Evolutionary conservation across 2,797 vertebrate species (phyloP).

Genomic region (Cyprinodon diabolis): DNA sequence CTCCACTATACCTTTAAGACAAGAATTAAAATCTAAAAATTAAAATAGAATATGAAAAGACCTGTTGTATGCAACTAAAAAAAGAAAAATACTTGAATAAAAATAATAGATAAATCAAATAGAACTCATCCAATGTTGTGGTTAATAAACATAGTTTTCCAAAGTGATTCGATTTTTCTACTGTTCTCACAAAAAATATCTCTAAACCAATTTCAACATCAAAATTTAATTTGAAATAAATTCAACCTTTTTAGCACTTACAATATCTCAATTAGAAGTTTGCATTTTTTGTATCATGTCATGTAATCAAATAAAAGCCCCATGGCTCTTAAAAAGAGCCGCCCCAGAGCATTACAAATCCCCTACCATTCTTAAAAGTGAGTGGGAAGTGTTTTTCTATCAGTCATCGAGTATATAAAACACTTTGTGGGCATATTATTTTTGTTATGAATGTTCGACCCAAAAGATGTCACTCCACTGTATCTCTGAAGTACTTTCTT

Average conservation of each 20-base stretch:
- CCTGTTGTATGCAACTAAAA: neutral
- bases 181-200: no score
- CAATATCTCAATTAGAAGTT: neutral
- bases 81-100: no score
- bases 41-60: neutral
- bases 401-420: neutral
- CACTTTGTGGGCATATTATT: neutral
- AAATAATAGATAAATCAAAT: no score
- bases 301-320: neutral
- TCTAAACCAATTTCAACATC: no score
- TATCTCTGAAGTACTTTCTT: neutral
- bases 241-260: no score
- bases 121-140: no score
- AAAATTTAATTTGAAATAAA: no score
- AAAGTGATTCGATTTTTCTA: no score
- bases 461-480: neutral
- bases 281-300: neutral
- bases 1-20: no score
- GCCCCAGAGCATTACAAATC: neutral
- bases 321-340: neutral
- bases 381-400: neutral
- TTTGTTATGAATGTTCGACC: neutral
- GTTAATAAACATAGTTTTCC: no score
- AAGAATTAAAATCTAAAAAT: neutral
- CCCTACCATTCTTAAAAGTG: neutral